These are phyloP conservation scores for Physeter macrocephalus DNA, from an alignment of 2,113 vertebrate species.

Conservation along the genomic window DNA sequence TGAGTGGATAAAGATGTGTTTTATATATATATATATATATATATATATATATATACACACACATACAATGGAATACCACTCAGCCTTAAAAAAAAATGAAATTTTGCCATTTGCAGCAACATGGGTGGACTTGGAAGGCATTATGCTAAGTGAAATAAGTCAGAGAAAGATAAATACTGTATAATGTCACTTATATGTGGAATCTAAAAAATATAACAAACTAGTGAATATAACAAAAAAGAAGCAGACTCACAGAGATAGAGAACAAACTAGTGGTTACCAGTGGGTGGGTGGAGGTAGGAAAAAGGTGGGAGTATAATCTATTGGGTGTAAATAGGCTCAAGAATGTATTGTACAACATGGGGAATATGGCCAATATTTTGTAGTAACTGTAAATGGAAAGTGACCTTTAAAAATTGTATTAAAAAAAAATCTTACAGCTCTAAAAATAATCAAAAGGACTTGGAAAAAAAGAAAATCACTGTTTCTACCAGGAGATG, in stretches of 20 bases:
- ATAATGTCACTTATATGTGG: not conserved
- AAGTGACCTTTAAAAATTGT: not conserved
- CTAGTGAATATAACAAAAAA: not conserved
- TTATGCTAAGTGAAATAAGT: not conserved
- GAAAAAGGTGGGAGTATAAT: not conserved
- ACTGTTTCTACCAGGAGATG: not conserved
- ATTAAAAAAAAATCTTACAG: not conserved
- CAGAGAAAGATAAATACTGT: not conserved
- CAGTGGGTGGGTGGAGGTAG: too few relatives aligned
- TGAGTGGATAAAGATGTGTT: too few relatives aligned
- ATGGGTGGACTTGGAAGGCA: not conserved
- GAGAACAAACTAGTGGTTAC: not conserved
- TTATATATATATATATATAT: too few relatives aligned
- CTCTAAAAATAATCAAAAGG: not conserved
- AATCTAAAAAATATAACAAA: not conserved
- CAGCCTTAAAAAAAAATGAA: not conserved
- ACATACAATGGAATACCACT: too few relatives aligned
- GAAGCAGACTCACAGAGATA: not conserved
- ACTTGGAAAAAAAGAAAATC: not conserved
- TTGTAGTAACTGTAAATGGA: not conserved
- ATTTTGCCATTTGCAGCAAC: not conserved
- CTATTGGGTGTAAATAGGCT: not conserved
- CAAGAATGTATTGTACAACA: not conserved
- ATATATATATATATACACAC: too few relatives aligned
- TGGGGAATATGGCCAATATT: too few relatives aligned